Conservation (phyloP, 2,113 vertebrate genomes). For the Vombatus ursinus region DNA sequence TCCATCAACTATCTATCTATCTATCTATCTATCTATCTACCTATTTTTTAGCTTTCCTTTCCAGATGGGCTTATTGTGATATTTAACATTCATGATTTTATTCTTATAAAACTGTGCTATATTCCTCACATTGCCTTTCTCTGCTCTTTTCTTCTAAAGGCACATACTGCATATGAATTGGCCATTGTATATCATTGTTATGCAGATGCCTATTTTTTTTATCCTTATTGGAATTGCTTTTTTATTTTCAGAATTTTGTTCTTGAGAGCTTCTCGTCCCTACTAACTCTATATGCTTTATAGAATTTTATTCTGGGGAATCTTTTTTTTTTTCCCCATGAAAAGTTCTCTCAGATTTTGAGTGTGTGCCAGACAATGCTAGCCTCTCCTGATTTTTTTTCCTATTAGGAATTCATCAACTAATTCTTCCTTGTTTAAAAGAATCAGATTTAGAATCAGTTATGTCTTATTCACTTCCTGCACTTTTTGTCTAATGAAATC, state of each 20-base stretch:
- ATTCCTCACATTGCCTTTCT: neutral
- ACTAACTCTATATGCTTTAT: neutral
- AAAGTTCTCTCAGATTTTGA: neutral
- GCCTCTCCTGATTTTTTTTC: neutral
- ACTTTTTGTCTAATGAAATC: neutral
- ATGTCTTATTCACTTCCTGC: neutral
- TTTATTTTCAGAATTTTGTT: neutral
- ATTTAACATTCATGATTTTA: neutral
- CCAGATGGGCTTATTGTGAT: neutral
- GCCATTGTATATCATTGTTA: neutral
- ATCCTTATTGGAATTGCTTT: neutral
- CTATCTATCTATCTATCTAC: neutral
- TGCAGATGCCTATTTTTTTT: neutral
- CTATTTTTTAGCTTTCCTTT: neutral
- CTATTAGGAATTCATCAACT: neutral
- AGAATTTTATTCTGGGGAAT: neutral
- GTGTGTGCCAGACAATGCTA: neutral
- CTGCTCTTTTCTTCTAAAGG: neutral
- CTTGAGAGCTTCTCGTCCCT: neutral
- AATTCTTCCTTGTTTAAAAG: neutral
- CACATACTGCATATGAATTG: neutral
- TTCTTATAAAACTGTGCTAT: neutral
- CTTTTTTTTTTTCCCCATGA: neutral
- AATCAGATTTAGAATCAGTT: neutral
- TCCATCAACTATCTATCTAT: neutral